Conservation (phyloP, 2,888 invertebrate species). For the Zaprionus obscuricornis region DNA sequence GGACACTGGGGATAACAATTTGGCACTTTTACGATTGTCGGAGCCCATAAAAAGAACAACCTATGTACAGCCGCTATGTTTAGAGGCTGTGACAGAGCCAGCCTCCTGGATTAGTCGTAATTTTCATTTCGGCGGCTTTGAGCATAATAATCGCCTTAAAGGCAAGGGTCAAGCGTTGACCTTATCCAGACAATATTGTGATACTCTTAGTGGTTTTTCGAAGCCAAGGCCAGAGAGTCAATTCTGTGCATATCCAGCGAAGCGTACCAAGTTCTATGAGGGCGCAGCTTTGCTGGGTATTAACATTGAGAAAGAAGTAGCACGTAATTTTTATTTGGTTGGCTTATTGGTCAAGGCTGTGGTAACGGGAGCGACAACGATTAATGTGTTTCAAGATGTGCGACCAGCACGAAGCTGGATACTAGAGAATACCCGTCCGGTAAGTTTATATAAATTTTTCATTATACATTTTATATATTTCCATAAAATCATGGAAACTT, state of each 20-base stretch:
- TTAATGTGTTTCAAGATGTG: conserved; percentile 45
- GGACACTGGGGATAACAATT: conserved; percentile 52
- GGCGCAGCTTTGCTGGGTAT: conserved; percentile 45
- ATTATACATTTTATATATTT: not conserved
- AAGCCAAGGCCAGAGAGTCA: conserved; percentile 38
- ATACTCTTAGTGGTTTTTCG: not conserved
- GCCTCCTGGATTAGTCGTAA: conserved; percentile 41
- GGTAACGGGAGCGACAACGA: not conserved
- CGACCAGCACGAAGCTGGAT: conserved; percentile 44
- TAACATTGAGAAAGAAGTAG: conserved; percentile 39
- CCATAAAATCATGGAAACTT: not conserved
- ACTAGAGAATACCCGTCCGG: conserved; percentile 14
- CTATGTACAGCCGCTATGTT: conserved; percentile 51
- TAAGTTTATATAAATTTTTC: not conserved
- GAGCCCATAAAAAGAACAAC: conserved; percentile 32
- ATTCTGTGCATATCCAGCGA: conserved; percentile 48
- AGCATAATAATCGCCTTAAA: not conserved
- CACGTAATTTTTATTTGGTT: conserved; percentile 48
- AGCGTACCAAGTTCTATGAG: conserved; percentile 31
- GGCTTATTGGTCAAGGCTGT: conserved; percentile 31
- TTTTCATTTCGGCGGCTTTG: conserved; percentile 52
- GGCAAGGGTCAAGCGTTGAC: conserved; percentile 42
- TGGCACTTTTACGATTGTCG: conserved; percentile 48
- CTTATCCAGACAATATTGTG: conserved; percentile 37
- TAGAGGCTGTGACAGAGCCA: conserved; percentile 29